These are phyloP conservation scores for Hippocampus mohnikei DNA, from an alignment of 2,113 vertebrate genomes.

Conservation along the genomic window DNA sequence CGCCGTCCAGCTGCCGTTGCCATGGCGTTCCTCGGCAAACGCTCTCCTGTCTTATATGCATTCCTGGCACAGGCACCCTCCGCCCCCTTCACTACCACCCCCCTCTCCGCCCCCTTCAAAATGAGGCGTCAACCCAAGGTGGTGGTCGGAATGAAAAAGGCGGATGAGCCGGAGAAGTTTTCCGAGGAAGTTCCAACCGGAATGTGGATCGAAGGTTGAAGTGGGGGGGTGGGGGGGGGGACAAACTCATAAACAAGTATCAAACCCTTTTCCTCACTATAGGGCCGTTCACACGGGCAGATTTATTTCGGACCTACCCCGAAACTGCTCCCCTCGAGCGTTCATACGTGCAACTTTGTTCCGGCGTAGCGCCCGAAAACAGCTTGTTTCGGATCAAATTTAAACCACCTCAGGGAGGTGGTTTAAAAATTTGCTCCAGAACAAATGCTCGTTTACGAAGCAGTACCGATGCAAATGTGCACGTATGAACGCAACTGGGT, in stretches of 20 bases:
- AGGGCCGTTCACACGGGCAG: too few relatives aligned
- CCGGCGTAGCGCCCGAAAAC: too few relatives aligned
- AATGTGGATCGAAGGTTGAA: background rate
- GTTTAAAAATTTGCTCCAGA: too few relatives aligned
- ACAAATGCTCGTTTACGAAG: too few relatives aligned
- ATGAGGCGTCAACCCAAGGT: constrained; percentile 66
- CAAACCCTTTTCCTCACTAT: background rate
- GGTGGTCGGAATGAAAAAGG: constrained; percentile 64
- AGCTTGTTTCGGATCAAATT: too few relatives aligned
- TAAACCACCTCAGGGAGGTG: too few relatives aligned
- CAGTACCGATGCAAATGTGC: too few relatives aligned
- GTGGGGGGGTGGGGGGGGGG: background rate
- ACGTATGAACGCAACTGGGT: too few relatives aligned
- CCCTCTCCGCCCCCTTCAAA: constrained; percentile 40
- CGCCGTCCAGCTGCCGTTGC: constrained; percentile 65
- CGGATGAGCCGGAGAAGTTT: constrained; percentile 48
- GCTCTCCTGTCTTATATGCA: constrained; percentile 58
- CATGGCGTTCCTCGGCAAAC: constrained; percentile 70
- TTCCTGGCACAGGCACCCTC: constrained; percentile 66
- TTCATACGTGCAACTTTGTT: too few relatives aligned
- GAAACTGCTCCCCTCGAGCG: too few relatives aligned
- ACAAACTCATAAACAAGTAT: background rate
- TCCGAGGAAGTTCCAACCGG: background rate
- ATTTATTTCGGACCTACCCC: too few relatives aligned
- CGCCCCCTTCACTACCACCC: constrained; percentile 39